Evolutionary conservation across 2,797 vertebrate species (phyloP).

Genomic region (Coracias cyanogaster): DNA sequence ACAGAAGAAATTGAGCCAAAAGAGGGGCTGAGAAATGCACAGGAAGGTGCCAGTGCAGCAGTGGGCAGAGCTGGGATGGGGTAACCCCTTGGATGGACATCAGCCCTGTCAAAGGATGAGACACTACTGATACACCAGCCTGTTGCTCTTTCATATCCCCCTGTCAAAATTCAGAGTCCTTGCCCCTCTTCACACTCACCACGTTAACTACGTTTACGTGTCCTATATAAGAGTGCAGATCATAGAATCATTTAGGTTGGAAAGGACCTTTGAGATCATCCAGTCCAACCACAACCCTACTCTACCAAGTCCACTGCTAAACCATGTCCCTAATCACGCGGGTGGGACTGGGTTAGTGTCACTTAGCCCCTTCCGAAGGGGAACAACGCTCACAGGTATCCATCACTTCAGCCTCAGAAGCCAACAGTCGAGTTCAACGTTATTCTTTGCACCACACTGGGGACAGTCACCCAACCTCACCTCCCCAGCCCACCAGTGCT

Average conservation of each 20-base stretch:
- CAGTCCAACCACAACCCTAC: no score
- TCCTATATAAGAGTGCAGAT: accelerated
- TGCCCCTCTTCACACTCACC: neutral
- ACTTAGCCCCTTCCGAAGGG: neutral
- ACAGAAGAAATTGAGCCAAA: neutral
- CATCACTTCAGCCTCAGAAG: neutral
- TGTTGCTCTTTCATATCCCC: neutral
- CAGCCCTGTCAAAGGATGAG: neutral
- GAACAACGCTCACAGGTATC: neutral
- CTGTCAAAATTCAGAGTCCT: accelerated
- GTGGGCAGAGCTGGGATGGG: neutral
- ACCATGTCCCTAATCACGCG: no score
- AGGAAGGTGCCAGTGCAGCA: neutral
- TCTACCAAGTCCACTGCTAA: no score
- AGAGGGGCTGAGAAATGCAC: neutral
- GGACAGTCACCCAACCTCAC: slow-evolving; percentile 22
- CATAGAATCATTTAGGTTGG: no score
- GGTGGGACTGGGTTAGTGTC: neutral
- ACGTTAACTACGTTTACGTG: accelerated
- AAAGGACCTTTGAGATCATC: no score
- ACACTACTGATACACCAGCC: neutral
- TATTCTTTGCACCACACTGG: neutral
- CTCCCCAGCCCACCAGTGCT: neutral
- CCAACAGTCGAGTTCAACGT: neutral
- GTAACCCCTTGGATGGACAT: neutral